These are phyloP conservation scores for Aphrocallistes beatrix DNA, from an alignment of 37 sponge, comb jelly and placozoan genomes.

Conservation along the genomic window DNA sequence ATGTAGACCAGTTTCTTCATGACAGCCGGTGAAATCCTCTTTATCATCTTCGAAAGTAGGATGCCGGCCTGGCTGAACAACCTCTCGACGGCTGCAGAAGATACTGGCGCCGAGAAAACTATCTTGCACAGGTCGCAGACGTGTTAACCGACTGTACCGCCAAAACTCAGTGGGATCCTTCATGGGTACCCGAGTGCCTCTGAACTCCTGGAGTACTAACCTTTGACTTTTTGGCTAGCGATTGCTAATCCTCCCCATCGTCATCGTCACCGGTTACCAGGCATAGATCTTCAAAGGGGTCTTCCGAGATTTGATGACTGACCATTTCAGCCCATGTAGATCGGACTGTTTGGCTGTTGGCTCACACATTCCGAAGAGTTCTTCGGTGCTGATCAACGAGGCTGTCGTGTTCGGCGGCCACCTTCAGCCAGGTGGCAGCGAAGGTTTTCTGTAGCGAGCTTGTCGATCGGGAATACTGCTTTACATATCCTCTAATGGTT, in stretches of 20 bases:
- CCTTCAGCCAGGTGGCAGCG: background rate
- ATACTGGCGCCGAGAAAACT: constrained; percentile 13
- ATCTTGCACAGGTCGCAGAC: constrained; percentile 15
- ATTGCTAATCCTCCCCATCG: background rate
- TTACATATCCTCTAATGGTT: constrained; percentile 10
- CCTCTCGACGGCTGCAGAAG: constrained; percentile 18
- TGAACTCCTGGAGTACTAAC: constrained; percentile 17
- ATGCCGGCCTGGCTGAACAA: constrained; percentile 14
- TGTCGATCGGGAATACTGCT: constrained; percentile 9
- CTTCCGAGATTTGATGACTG: background rate
- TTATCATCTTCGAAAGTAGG: constrained; percentile 8
- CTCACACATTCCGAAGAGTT: constrained; percentile 1
- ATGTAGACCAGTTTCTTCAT: constrained; percentile 16
- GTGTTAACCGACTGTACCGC: constrained; percentile 9
- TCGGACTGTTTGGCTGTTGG: constrained; percentile 1
- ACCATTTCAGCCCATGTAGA: constrained; percentile 1
- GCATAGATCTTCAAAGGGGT: background rate
- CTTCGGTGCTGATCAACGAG: background rate
- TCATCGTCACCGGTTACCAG: background rate
- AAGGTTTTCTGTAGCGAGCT: background rate
- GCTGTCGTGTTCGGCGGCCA: constrained; percentile 10
- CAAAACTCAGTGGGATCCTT: constrained; percentile 8
- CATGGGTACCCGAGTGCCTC: constrained; percentile 7
- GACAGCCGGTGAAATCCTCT: constrained; percentile 4
- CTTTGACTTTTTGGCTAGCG: constrained; percentile 15